Evolutionary conservation across 2,797 vertebrate species (phyloP).

Genomic region (Mastacembelus armatus): DNA sequence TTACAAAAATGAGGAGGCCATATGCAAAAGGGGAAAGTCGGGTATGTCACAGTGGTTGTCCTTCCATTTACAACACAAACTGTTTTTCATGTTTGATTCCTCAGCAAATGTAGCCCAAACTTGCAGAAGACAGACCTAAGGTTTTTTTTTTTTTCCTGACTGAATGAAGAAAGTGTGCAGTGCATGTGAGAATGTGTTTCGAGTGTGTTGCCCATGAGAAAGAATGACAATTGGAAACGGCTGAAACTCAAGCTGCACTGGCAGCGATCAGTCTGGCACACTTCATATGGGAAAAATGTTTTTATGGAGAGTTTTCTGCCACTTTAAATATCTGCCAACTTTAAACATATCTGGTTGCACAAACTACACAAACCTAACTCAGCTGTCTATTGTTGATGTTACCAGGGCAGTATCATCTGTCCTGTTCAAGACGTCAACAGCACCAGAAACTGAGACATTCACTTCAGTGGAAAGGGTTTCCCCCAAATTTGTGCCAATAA

Average conservation of each 20-base stretch:
- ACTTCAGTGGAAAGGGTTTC: slow-evolving; percentile 59
- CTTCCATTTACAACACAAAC: slow-evolving; percentile 25
- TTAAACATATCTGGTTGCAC: slow-evolving; percentile 52
- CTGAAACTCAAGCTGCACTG: slow-evolving; percentile 66
- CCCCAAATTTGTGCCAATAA: slow-evolving; percentile 52
- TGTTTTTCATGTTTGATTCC: slow-evolving; percentile 28
- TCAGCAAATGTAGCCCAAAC: slow-evolving; percentile 15
- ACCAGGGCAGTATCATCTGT: slow-evolving; percentile 48
- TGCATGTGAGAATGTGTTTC: slow-evolving; percentile 42
- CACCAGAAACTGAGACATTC: slow-evolving; percentile 66
- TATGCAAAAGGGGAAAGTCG: neutral
- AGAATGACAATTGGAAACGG: slow-evolving; percentile 74
- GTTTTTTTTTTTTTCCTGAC: slow-evolving; percentile 20
- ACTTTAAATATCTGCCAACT: slow-evolving; percentile 65
- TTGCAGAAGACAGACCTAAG: slow-evolving; percentile 23
- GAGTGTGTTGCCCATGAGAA: slow-evolving; percentile 55
- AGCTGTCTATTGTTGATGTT: slow-evolving; percentile 52
- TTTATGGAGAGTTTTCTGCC: slow-evolving; percentile 56
- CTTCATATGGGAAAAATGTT: slow-evolving; percentile 55
- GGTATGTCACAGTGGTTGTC: slow-evolving; percentile 1
- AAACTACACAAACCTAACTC: slow-evolving; percentile 41
- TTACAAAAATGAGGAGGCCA: neutral
- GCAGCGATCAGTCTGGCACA: slow-evolving; percentile 61
- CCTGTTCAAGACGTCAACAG: slow-evolving; percentile 48
- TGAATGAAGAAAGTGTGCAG: slow-evolving; percentile 43